These are phyloP conservation scores for Diadophis punctatus DNA, from an alignment of 2,113 vertebrate species.

Conservation along the genomic window DNA sequence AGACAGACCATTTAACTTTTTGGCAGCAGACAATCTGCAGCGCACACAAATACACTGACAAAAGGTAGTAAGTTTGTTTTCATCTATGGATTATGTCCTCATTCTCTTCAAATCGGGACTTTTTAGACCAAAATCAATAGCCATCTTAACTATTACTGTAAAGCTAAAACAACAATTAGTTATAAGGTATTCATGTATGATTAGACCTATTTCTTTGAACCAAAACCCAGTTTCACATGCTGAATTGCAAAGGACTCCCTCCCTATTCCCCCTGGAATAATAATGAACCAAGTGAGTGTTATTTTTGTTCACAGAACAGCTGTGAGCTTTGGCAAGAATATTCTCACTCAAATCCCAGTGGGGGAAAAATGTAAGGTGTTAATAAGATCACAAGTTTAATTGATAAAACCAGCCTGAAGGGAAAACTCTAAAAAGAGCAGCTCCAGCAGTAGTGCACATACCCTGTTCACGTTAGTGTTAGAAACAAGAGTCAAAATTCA, in stretches of 20 bases:
- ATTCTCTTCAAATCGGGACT: neutral
- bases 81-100: neutral
- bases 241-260: neutral
- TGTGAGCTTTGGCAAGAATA: conserved; percentile 57
- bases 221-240: conserved; percentile 17
- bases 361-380: conserved; percentile 51
- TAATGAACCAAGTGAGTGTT: conserved; percentile 7
- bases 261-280: conserved; percentile 30
- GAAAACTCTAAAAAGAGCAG: neutral
- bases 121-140: neutral
- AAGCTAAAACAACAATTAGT: neutral
- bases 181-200: conserved; percentile 1
- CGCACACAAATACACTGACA: neutral
- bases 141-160: neutral
- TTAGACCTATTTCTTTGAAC: conserved; percentile 28
- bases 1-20: neutral
- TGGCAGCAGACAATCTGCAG: neutral
- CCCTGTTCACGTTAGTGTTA: conserved; percentile 22
- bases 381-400: conserved; percentile 66
- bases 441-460: conserved; percentile 20
- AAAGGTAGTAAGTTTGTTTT: neutral
- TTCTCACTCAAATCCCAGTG: conserved; percentile 42
- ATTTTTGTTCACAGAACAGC: conserved; percentile 55
- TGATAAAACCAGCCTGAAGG: conserved; percentile 57
- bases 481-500: conserved; percentile 5